Evolutionary conservation across 2,888 invertebrate genomes (phyloP), one percentile per base, ranked within the genome.

Genomic region (Diarsia rubi): DNA sequence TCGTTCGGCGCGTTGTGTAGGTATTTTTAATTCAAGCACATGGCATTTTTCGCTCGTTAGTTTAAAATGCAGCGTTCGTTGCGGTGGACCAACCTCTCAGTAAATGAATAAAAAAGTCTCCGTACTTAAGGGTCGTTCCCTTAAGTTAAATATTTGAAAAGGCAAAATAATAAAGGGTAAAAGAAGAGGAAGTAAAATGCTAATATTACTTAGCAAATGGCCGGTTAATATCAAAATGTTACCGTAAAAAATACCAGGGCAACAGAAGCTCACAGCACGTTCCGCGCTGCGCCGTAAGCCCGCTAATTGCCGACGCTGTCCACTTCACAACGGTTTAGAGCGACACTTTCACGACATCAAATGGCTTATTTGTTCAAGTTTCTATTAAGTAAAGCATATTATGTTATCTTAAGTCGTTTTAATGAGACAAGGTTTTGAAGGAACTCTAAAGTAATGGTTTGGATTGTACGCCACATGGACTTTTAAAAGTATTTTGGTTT

Each of bases 291-390:
- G 44, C 16, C 27, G n/a, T n/a, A 14, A 42, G 42, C 16, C 19
- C 44, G 45, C 80, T 80, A 82, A 80, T 83, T 82, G 71, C 68
- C 49, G 52, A 64, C 78, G 47, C 45, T 57, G 83, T 78, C 66
- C 68, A 64, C 49, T 67, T 21, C 11, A 6, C 21, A 57, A 71
- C 47, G 27, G 70, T 47, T 68, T 44, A 49, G 63, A 59, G 4
- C 42, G 6, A 47, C 12, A 83, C 83, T 81, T 80, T 78, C 80
- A 16, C 71, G 57, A 66, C 45, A 72, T 49, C 59, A 47, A 24
- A 37, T 5, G 14, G 59, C 75, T 57, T 31, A 49, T 76, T 69
- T 68, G 71, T 78, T 60, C 9, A 27, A 60, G 71, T 83, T 77
- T 82, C 71, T 72, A 77, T 27, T 27, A 27, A 70, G 24, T n/a